Conservation (phyloP, 2,113 vertebrate species). For the Macquaria ambigua region DNA sequence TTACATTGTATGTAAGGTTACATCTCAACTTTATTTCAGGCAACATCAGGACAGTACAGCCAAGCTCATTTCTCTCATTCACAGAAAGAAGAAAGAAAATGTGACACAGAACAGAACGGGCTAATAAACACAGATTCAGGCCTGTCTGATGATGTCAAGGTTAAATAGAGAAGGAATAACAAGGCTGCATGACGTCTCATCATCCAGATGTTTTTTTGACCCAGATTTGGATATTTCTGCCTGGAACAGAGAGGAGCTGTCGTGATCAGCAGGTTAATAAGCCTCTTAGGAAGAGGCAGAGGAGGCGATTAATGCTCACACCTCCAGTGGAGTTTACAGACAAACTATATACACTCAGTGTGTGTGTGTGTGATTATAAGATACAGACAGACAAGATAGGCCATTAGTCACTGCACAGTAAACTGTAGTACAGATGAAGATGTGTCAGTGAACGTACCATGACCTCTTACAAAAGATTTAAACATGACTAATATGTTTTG, state of each 20-base stretch:
- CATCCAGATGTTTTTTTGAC: constrained; percentile 18
- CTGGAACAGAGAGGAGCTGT: background rate
- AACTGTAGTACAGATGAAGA: no score
- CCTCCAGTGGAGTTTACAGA: background rate
- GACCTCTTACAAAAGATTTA: no score
- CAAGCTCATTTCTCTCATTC: background rate
- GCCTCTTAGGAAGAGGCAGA: constrained; percentile 9
- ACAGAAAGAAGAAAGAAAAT: background rate
- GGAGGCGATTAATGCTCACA: constrained; percentile 28
- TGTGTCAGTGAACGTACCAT: no score
- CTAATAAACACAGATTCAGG: background rate
- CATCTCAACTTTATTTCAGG: background rate
- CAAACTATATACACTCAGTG: background rate
- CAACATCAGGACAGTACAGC: background rate
- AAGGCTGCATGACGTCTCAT: background rate
- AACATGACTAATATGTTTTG: no score
- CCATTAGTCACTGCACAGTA: no score
- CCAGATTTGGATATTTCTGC: constrained; percentile 6
- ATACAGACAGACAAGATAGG: background rate
- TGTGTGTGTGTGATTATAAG: background rate
- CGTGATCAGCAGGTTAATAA: constrained; percentile 29
- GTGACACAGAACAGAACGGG: background rate
- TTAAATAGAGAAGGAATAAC: background rate
- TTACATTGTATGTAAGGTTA: background rate
- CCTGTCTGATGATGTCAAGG: background rate